phyloP scores from a whole-genome alignment of 2,113 vertebrate species.

The Silurus meridionalis region DNA sequence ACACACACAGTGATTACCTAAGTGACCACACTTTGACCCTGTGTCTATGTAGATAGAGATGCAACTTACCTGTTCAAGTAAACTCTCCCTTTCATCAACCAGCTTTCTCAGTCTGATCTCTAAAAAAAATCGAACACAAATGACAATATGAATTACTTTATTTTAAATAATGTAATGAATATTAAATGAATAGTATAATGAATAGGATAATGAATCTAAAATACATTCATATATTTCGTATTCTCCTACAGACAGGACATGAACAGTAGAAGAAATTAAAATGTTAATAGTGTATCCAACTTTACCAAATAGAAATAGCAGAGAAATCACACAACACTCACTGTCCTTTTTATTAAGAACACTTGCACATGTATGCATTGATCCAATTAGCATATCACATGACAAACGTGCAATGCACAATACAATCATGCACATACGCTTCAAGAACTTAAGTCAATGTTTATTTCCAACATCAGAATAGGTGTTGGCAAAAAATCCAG shows the following conservation, averaged over 20 bases:
- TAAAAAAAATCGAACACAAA: constrained; percentile 67
- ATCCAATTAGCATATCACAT: background rate
- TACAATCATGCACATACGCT: too few species aligned
- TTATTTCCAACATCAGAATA: background rate
- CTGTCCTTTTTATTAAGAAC: background rate
- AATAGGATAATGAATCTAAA: too few species aligned
- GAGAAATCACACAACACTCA: background rate
- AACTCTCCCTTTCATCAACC: constrained; percentile 82
- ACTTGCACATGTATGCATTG: background rate
- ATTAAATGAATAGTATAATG: too few species aligned
- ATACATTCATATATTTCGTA: too few species aligned
- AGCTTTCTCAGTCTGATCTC: constrained; percentile 85
- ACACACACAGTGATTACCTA: background rate
- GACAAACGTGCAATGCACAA: background rate
- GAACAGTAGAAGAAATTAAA: background rate
- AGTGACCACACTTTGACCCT: background rate
- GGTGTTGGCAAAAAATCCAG: background rate
- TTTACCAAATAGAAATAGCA: background rate
- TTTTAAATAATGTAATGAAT: too few species aligned
- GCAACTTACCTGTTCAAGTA: constrained; percentile 83
- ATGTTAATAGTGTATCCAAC: background rate
- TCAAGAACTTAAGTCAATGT: background rate
- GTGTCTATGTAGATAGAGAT: background rate
- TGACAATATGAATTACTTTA: background rate
- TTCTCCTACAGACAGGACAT: background rate